phyloP scores from a whole-genome alignment of 2,797 vertebrate genomes.

The Melanotaenia parkinsoni region DNA sequence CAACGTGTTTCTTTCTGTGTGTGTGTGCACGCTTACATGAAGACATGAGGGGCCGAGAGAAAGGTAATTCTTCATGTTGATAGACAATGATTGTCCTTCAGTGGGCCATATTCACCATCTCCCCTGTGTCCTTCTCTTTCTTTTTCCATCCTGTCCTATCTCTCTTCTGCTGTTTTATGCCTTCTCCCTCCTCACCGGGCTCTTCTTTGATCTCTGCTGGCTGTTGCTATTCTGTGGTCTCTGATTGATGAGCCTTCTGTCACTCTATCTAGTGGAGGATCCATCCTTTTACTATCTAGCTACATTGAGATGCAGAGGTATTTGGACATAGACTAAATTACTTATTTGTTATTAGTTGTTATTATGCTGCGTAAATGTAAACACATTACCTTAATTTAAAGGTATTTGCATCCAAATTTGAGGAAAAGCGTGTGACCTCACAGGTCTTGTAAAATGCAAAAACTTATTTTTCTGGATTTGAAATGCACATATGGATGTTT shows the following conservation, averaged over 20 bases:
- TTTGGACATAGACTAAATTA: no score
- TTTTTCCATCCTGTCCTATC: conserved; percentile 42
- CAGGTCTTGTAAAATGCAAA: neutral
- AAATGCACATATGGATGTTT: neutral
- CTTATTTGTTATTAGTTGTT: neutral
- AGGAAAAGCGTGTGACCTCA: no score
- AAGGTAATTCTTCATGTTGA: conserved; percentile 80
- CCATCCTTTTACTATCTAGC: conserved; percentile 6
- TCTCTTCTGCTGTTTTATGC: conserved; percentile 26
- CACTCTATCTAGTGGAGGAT: conserved; percentile 30
- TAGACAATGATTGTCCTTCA: conserved; percentile 81
- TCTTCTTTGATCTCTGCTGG: conserved; percentile 34
- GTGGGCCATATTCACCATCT: conserved; percentile 56
- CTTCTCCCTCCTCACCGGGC: conserved; percentile 25
- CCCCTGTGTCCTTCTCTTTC: conserved; percentile 52
- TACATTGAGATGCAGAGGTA: neutral
- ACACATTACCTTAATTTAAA: no score
- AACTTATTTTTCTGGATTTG: neutral
- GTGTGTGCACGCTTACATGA: conserved; percentile 50
- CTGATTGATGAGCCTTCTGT: conserved; percentile 58
- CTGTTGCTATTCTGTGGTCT: conserved; percentile 42
- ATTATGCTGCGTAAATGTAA: neutral
- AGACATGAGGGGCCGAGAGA: conserved; percentile 54
- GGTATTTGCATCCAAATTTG: no score
- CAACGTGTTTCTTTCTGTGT: conserved; percentile 56